These are phyloP conservation scores for Parascotia fuliginaria DNA, from an alignment of 2,888 invertebrate genomes.

Conservation along the genomic window DNA sequence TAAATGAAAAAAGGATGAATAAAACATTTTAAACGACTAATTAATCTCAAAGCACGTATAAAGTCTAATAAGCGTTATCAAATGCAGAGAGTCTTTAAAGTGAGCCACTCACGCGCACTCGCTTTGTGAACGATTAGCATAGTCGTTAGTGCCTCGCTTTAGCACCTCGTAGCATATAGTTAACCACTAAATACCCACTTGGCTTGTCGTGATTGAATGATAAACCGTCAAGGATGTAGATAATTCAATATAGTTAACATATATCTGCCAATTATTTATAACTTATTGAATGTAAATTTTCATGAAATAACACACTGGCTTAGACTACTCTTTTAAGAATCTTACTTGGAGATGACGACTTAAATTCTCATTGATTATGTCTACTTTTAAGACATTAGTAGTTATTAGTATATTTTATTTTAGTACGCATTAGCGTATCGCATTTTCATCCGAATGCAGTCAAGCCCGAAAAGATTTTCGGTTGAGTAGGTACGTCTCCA, in stretches of 20 bases:
- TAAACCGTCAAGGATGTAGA: conserved; percentile 11
- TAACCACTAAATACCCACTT: not conserved
- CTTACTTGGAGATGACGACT: too few species aligned
- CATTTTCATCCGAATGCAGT: too few species aligned
- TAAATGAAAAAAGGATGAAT: not conserved
- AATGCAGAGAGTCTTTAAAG: conserved; percentile 35
- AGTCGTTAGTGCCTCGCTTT: conserved; percentile 48
- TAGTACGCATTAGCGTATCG: too few species aligned
- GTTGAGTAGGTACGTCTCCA: too few species aligned
- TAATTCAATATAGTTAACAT: conserved; percentile 8
- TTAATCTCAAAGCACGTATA: conserved; percentile 3
- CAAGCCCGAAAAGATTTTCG: too few species aligned
- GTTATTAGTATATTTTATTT: too few species aligned
- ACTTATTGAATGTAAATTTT: not conserved
- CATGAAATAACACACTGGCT: not conserved
- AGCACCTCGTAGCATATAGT: conserved; percentile 1
- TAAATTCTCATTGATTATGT: too few species aligned
- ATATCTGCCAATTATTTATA: not conserved
- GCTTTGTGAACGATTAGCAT: conserved; percentile 65
- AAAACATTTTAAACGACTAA: conserved; percentile 4
- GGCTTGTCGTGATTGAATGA: conserved; percentile 35
- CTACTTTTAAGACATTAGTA: too few species aligned
- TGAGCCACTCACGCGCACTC: conserved; percentile 47
- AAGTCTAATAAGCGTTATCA: conserved; percentile 37
- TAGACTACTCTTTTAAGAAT: not conserved